Evolutionary conservation across 2,888 invertebrate genomes (phyloP).

Genomic region (Melieria crassipennis): DNA sequence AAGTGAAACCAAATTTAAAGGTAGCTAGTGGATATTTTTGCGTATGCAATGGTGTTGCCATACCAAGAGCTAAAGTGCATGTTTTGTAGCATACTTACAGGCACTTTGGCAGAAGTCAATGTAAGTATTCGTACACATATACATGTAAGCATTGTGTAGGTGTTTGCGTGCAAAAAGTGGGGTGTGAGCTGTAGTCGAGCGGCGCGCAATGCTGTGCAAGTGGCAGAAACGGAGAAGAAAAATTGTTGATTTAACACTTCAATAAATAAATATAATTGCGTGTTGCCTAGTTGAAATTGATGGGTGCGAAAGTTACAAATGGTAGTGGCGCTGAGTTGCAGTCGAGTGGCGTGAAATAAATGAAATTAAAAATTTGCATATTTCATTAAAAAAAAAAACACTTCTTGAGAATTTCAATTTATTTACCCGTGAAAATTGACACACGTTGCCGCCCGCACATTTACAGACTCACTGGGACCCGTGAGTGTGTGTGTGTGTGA

Average conservation of each 20-base stretch:
- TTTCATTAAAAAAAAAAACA: too few species aligned
- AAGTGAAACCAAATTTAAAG: too few species aligned
- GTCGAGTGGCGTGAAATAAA: neutral
- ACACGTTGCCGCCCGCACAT: too few species aligned
- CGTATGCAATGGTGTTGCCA: too few species aligned
- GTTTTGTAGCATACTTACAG: conserved; percentile 8
- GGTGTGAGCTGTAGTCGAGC: neutral
- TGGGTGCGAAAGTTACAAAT: neutral
- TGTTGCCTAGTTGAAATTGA: conserved; percentile 10
- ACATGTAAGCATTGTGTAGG: too few species aligned
- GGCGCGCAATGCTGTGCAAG: neutral
- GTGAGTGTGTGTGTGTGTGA: too few species aligned
- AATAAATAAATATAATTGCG: conserved; percentile 41
- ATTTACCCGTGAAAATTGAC: neutral
- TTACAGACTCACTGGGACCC: too few species aligned
- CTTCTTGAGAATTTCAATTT: conserved; percentile 3
- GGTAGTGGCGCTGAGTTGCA: neutral
- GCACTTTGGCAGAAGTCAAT: neutral
- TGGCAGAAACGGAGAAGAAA: conserved; percentile 2
- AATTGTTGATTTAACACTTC: conserved; percentile 35
- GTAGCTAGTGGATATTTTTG: too few species aligned
- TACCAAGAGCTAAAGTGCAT: neutral
- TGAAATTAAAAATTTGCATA: too few species aligned
- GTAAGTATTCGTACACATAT: neutral
- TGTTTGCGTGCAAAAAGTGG: neutral